Conservation (phyloP, 2,797 vertebrate species). For the Gallirallus australis region DNA sequence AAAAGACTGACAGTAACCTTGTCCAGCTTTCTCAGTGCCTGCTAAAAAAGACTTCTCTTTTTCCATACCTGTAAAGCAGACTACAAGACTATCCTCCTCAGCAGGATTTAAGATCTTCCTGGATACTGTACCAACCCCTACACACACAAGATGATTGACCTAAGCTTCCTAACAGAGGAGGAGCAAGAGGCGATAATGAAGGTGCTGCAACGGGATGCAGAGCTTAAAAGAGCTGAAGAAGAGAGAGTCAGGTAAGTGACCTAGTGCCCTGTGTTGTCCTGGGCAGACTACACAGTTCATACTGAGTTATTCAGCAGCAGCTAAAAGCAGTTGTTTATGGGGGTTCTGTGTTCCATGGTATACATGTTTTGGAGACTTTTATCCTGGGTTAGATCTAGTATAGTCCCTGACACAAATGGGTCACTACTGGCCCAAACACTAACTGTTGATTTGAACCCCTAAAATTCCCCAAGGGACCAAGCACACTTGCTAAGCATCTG, state of each 20-base stretch:
- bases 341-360: background rate
- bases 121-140: background rate
- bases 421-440: background rate
- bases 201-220: slow-evolving; percentile 90
- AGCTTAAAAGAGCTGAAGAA: slow-evolving; percentile 89
- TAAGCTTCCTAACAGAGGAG: slow-evolving; percentile 92
- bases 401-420: background rate
- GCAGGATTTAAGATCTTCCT: background rate
- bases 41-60: background rate
- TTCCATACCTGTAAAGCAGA: background rate
- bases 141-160: slow-evolving; percentile 87
- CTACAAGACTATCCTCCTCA: background rate
- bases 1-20: background rate
- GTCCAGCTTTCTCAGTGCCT: background rate
- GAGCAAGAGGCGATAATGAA: slow-evolving; percentile 90
- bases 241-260: slow-evolving; percentile 86
- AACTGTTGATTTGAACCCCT: background rate
- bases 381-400: background rate
- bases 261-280: background rate
- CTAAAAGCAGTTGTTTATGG: background rate
- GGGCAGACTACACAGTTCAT: background rate
- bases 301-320: background rate
- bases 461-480: background rate
- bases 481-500: background rate
- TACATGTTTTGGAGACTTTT: background rate